A percentile compares a stretch with the other conserved stretches of the same genome.
These are phyloP conservation scores for Erythrocercus mccallii DNA, from an alignment of 2,113 vertebrate species.

Conservation along the genomic window DNA sequence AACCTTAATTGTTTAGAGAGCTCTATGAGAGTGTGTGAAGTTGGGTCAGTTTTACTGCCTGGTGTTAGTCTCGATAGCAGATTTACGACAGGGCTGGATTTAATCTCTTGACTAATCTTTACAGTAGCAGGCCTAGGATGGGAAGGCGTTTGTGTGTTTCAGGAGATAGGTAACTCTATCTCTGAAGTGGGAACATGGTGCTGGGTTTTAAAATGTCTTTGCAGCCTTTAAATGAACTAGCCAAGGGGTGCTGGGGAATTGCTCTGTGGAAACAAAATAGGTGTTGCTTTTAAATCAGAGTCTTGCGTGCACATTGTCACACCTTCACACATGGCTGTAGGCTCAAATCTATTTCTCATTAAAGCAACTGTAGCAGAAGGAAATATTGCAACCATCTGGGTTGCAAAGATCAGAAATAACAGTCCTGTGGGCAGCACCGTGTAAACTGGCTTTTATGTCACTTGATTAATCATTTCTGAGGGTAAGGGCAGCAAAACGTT, in stretches of 20 bases:
- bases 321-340: constrained; percentile 36
- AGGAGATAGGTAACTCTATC: constrained; percentile 29
- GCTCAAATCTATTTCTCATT: constrained; percentile 54
- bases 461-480: background rate
- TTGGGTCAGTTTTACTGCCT: background rate
- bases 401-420: constrained; percentile 34
- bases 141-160: background rate
- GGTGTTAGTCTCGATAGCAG: background rate
- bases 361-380: constrained; percentile 37
- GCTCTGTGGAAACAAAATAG: background rate
- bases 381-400: background rate
- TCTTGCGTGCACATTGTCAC: constrained; percentile 9
- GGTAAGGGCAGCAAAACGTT: background rate
- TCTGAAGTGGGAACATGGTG: background rate
- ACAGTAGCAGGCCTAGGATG: constrained; percentile 12
- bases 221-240: background rate
- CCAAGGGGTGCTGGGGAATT: background rate
- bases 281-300: constrained; percentile 2
- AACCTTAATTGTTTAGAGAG: constrained; percentile 57
- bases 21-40: background rate
- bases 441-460: background rate
- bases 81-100: constrained; percentile 15
- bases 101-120: constrained; percentile 6
- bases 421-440: background rate
- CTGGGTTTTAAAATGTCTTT: background rate